phyloP scores from a whole-genome alignment of 2,113 vertebrate genomes.

The Cochlearius cochlearius region DNA sequence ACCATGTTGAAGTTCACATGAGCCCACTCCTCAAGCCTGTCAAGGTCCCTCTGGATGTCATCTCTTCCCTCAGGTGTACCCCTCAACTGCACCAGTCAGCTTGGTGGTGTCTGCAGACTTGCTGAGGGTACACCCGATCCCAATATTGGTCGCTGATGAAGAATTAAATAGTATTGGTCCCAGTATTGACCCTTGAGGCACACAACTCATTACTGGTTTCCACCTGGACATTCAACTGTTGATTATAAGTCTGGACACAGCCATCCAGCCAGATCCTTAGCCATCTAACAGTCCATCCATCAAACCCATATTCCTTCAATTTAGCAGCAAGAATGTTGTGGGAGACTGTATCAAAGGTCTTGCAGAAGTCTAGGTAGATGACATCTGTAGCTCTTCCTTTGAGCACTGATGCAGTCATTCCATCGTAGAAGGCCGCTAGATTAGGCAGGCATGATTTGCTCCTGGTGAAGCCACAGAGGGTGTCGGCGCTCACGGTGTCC shows the following conservation, averaged over 20 bases:
- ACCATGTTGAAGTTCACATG: background rate
- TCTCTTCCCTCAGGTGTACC: rapidly evolving
- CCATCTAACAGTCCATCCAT: background rate
- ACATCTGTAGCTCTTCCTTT: background rate
- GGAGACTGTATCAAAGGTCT: background rate
- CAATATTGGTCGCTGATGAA: background rate
- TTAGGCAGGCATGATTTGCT: background rate
- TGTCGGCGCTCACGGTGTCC: no score
- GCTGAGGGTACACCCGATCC: background rate
- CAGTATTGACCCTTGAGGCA: background rate
- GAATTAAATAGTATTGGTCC: background rate
- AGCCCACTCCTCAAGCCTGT: background rate
- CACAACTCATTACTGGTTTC: background rate
- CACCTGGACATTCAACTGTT: background rate
- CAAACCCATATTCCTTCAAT: background rate
- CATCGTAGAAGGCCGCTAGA: background rate
- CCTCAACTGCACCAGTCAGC: background rate
- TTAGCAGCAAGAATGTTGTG: background rate
- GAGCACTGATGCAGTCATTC: background rate
- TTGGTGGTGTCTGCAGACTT: background rate
- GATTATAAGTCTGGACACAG: background rate
- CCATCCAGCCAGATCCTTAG: background rate
- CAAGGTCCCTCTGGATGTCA: background rate
- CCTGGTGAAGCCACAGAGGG: background rate
- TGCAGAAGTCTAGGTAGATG: background rate